phyloP scores from a whole-genome alignment of 2,888 invertebrate genomes.

The Lysandra bellargus region DNA sequence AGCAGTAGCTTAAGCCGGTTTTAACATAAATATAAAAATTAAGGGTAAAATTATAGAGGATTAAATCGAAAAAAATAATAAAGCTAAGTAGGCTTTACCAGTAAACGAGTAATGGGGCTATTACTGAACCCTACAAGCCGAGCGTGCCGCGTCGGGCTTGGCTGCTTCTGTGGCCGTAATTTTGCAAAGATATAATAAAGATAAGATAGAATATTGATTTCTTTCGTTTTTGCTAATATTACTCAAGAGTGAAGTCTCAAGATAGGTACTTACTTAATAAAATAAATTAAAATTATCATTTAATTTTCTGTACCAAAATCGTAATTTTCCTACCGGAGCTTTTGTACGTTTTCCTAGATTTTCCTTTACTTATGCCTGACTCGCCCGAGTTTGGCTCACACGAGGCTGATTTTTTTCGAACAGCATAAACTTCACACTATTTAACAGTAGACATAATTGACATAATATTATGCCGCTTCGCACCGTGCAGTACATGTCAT shows the following conservation, averaged over 20 bases:
- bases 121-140: background rate
- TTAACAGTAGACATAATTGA: too few species aligned
- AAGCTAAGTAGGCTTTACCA: slow-evolving; percentile 12
- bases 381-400: too few species aligned
- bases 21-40: background rate
- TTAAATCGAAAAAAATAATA: background rate
- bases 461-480: too few species aligned
- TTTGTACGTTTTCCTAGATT: too few species aligned
- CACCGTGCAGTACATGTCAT: too few species aligned
- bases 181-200: background rate
- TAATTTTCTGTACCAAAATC: too few species aligned
- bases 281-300: background rate
- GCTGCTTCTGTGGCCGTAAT: slow-evolving; percentile 3
- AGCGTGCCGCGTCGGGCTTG: background rate
- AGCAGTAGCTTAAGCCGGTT: background rate
- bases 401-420: too few species aligned
- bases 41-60: background rate
- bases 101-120: slow-evolving; percentile 11
- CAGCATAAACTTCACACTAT: too few species aligned
- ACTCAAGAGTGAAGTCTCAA: background rate
- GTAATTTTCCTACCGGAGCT: too few species aligned
- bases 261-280: background rate
- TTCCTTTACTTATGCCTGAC: too few species aligned
- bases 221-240: background rate
- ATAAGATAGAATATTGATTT: background rate